Percentiles rank a stretch among this genome's conserved stretches.
Evolutionary conservation across 2,113 vertebrate species (phyloP).

Genomic region (Fregetta grallaria): DNA sequence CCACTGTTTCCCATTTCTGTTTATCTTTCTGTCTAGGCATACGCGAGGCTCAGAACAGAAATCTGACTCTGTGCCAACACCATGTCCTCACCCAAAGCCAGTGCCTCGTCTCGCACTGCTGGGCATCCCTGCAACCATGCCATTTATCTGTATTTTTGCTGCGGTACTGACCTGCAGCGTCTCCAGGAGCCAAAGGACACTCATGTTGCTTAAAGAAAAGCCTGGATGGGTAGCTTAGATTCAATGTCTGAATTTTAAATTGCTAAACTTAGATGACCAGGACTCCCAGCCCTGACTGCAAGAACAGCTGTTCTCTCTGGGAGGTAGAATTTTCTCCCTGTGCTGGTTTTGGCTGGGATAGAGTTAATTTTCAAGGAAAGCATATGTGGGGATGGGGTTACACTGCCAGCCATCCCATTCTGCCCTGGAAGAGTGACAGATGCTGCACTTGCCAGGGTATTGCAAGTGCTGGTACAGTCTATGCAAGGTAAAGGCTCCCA

Average conservation of each 20-base stretch:
- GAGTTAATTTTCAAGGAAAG: not conserved
- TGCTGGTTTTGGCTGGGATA: not conserved
- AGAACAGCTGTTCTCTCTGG: not conserved
- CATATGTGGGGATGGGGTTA: not conserved
- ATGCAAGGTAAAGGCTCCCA: not conserved
- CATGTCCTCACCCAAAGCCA: conserved; percentile 2
- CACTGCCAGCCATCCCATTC: not conserved
- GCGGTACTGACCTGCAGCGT: not conserved
- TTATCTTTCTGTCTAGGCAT: conserved; percentile 1
- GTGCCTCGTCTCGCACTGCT: not conserved
- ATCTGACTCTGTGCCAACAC: not conserved
- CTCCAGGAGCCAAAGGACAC: not conserved
- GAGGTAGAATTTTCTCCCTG: not conserved
- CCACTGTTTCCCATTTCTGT: not conserved
- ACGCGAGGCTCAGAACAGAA: not conserved
- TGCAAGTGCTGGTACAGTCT: not conserved
- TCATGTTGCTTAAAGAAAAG: not conserved
- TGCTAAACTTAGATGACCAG: not conserved
- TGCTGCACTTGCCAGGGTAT: not conserved
- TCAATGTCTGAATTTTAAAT: not conserved
- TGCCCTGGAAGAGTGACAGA: not conserved
- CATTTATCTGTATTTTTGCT: not conserved
- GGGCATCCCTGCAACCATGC: not conserved
- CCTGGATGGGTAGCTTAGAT: not conserved
- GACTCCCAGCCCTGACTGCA: not conserved